These are phyloP conservation scores for Periparus ater DNA, from an alignment of 2,797 vertebrate species.

Conservation along the genomic window DNA sequence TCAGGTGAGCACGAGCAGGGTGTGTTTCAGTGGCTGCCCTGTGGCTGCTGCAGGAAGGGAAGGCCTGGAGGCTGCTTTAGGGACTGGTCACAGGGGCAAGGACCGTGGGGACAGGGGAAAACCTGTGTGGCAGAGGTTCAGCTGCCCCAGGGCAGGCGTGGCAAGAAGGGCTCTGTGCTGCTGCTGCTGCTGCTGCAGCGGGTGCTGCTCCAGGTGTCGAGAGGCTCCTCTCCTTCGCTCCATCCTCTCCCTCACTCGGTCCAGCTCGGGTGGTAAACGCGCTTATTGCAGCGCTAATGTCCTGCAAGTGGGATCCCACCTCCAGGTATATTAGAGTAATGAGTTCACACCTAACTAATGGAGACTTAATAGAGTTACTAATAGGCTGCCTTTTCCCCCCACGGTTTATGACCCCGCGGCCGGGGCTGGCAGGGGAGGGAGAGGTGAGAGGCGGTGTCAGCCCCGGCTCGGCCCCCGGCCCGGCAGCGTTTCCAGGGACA, in stretches of 20 bases:
- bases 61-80: accelerated
- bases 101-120: too few relatives aligned
- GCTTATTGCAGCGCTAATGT: conserved; percentile 49
- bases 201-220: neutral
- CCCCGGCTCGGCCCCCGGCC: neutral
- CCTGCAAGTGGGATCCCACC: conserved; percentile 61
- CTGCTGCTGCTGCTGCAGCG: neutral
- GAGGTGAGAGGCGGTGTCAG: neutral
- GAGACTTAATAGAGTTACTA: conserved; percentile 72
- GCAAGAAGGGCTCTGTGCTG: accelerated
- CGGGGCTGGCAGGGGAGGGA: conserved; percentile 2
- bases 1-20: accelerated
- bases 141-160: accelerated
- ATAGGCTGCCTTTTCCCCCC: conserved; percentile 47
- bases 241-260: neutral
- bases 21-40: neutral
- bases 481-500: conserved; percentile 61
- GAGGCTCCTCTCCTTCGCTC: neutral
- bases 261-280: conserved; percentile 49
- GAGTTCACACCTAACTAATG: conserved; percentile 72
- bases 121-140: accelerated
- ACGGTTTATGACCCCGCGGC: conserved; percentile 55
- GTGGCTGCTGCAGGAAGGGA: accelerated
- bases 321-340: conserved; percentile 57
- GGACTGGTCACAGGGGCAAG: accelerated